Base-by-base conservation (phyloP, 2,888 invertebrate species). In the Ecliptopera silaceata region DNA sequence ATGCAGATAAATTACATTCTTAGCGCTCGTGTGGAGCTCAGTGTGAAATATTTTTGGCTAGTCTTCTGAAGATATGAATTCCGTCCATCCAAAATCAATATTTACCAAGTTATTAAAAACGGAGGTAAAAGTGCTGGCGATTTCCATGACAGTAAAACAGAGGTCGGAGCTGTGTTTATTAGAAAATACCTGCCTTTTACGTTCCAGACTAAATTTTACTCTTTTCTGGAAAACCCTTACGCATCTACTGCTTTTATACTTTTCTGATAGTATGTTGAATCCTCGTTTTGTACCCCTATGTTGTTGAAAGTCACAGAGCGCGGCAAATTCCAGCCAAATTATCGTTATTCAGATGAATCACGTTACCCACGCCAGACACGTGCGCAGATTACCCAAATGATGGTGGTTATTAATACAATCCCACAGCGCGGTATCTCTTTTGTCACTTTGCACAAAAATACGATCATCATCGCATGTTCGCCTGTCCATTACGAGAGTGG, bases 161-260 rank as follows among this genome's bases (percentile, higher is more conserved):
- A 47, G 62, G 51, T 46, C 49, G 61, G 68, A 66, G 67, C 63
- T 72, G 71, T 80, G 78, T 80, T 79, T 82, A 83, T 82, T 79
- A 78, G 74, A 77, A 79, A 81, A 82, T 82, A 71, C 82, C 78
- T 80, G 75, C 71, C 68, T 74, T 78, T 79, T 70, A 77, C 74
- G 72, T 73, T 68, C 71, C 39, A 69, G 72, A 72, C 65, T 75
- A 74, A 75, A 75, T 79, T 82, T 81, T 79, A 71, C 75, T 72
- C 69, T 69, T 73, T 61, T 61, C 64, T 67, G 69, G 70, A 81
- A 80, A 78, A 73, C 75, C 75, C 70, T 72, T 54, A 50, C 41
- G 39, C 53, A 42, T 43, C 47, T 52, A 47, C 36, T 52, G 51
- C 36, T 46, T 49, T 41, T 47, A 56, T 49, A 39, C 13, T 26